Conservation (phyloP, 2,888 invertebrate genomes). For the Eurytoma adleriae region DNA sequence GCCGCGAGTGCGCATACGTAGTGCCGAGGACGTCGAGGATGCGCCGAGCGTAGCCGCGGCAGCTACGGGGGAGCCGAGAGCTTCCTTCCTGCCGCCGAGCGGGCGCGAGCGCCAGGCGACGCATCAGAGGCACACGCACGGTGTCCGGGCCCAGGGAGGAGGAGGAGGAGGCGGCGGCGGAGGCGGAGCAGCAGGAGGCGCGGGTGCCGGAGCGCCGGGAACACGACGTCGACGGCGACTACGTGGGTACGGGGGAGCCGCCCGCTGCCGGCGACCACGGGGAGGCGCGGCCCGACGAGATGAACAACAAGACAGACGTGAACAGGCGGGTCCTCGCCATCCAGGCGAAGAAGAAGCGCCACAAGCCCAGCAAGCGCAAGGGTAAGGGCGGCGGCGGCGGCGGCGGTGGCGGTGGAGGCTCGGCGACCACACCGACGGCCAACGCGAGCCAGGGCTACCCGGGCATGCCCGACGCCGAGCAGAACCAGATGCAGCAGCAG, state of each 20-base stretch:
- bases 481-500: conserved; percentile 20
- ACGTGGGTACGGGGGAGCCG: conserved; percentile 10
- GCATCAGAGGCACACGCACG: too few relatives aligned
- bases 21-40: too few relatives aligned
- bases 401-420: conserved; percentile 57
- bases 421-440: conserved; percentile 56
- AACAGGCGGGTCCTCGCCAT: conserved; percentile 94
- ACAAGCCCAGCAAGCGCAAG: conserved; percentile 92
- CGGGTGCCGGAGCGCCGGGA: not conserved
- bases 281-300: conserved; percentile 67
- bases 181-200: too few relatives aligned
- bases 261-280: not conserved
- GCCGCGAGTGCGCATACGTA: not conserved
- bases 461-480: conserved; percentile 4
- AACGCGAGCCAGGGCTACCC: conserved; percentile 50
- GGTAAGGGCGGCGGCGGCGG: conserved; percentile 79
- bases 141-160: too few relatives aligned
- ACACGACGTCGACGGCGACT: conserved; percentile 13
- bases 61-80: not conserved
- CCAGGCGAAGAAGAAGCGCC: conserved; percentile 94
- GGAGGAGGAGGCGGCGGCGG: too few relatives aligned
- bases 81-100: too few relatives aligned
- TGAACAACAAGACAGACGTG: conserved; percentile 94
- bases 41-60: conserved; percentile 6
- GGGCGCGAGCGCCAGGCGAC: too few relatives aligned